Evolutionary conservation across 2,888 invertebrate species (phyloP), one percentile per base, ranked within the genome.

Genomic region (Caenorhabditis auriculariae): DNA sequence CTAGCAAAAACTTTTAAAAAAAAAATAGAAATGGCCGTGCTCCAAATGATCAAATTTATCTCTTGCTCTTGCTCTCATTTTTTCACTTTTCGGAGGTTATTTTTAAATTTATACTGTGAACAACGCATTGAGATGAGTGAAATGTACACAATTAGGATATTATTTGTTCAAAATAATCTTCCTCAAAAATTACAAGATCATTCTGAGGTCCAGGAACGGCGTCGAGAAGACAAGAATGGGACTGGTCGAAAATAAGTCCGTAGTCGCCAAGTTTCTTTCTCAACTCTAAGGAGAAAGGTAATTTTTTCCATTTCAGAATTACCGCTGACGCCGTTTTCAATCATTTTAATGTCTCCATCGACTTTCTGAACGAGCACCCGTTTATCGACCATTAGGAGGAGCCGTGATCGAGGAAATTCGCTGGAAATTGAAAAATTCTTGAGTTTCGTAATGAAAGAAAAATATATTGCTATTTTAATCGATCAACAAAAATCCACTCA

Each of bases 191-290:
- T 44, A 9, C 2, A n/a, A n/a, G n/a, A n/a, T 44, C 39, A 15
- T 57, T 52, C 9, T 9, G 12, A 35, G 35, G 12, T 9, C 51
- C 50, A 2, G 35, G 32, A 27, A 71, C 46, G 1, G 67, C 67
- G 47, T 76, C 76, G 26, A 77, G 56, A 17, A 77, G 61, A 48
- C 70, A 72, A 0, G 76, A 76, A 48, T 72, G 69, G 38, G 60
- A 43, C 17, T 68, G 44, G 29, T 69, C 70, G 37, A 77, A 68
- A 15, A 60, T 54, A 17, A 77, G 53, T 7, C 77, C 77, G 49
- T 74, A 77, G 7, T 74, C 74, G 23, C 57, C 68, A 6, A 77
- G 60, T 12, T 55, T 60, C 24, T 58, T 48, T 37, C 59, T 53
- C 28, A 77, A 37, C n/a, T 75, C 75, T 60, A 29, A 46, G 63